Evolutionary conservation across 2,888 invertebrate species (phyloP).

Genomic region (Ecdyonurus torrentis): DNA sequence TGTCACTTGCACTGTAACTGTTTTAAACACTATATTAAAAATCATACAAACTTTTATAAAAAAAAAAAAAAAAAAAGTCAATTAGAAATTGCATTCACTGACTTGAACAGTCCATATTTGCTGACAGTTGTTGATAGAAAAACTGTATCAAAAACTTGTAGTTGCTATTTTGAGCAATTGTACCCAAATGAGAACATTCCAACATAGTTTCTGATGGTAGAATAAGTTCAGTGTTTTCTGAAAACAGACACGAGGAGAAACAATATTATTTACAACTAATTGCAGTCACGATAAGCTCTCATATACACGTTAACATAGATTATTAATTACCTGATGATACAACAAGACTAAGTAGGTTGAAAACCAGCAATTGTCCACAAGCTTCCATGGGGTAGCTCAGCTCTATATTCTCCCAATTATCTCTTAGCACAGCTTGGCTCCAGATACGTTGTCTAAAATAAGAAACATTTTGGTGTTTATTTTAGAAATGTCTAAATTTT

Average conservation of each 20-base stretch:
- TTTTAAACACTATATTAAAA: too few relatives aligned
- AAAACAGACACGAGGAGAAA: not conserved
- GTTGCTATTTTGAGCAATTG: not conserved
- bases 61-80: too few relatives aligned
- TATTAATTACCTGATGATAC: constrained; percentile 40
- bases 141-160: not conserved
- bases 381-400: constrained; percentile 50
- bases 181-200: not conserved
- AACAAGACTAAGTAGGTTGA: constrained; percentile 56
- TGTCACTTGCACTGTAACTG: too few relatives aligned
- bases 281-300: too few relatives aligned
- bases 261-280: not conserved
- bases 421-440: constrained; percentile 57
- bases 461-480: constrained; percentile 1
- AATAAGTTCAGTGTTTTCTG: not conserved
- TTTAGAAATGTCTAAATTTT: not conserved
- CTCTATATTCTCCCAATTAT: constrained; percentile 44
- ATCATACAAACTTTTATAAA: too few relatives aligned
- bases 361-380: constrained; percentile 55
- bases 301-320: too few relatives aligned
- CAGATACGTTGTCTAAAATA: constrained; percentile 39
- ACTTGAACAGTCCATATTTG: not conserved
- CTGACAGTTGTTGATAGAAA: not conserved
- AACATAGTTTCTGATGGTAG: not conserved
- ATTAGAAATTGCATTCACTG: too few relatives aligned